Evolutionary conservation across 2,888 invertebrate species (phyloP).

Genomic region (Furcula furcula): DNA sequence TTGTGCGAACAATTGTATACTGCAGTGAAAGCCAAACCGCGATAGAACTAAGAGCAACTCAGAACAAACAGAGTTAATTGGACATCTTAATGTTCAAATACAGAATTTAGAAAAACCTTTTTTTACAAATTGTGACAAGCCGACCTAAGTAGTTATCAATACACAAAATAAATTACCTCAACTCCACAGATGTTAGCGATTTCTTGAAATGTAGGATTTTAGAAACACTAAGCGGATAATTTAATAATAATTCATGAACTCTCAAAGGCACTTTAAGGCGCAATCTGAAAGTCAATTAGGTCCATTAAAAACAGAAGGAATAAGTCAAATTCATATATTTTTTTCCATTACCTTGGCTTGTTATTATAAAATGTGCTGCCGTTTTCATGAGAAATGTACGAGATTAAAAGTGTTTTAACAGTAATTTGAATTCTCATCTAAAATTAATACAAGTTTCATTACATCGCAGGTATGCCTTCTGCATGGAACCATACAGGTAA

Average conservation of each 20-base stretch:
- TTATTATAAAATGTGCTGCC: slow-evolving; percentile 6
- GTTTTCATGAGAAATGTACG: slow-evolving; percentile 13
- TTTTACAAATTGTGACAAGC: too few species aligned
- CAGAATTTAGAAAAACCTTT: too few species aligned
- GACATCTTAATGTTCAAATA: too few species aligned
- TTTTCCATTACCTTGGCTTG: slow-evolving; percentile 6
- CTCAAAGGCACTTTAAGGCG: background rate
- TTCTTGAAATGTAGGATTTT: background rate
- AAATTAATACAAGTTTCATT: too few species aligned
- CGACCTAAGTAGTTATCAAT: too few species aligned
- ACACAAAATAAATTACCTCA: background rate
- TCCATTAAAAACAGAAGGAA: slow-evolving; percentile 9
- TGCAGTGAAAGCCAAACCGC: too few species aligned
- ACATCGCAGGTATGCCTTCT: too few species aligned
- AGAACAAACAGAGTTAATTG: too few species aligned
- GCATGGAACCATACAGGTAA: too few species aligned
- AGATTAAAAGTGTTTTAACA: slow-evolving; percentile 6
- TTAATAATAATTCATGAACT: slow-evolving; percentile 22
- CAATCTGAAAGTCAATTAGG: slow-evolving; percentile 10
- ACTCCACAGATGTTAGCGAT: background rate
- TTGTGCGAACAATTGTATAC: too few species aligned
- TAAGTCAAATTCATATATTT: slow-evolving; percentile 7
- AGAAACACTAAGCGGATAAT: background rate
- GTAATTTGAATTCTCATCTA: background rate
- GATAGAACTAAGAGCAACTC: too few species aligned